Evolutionary conservation across 2,113 vertebrate genomes (phyloP).

Genomic region (Grantiella picta): DNA sequence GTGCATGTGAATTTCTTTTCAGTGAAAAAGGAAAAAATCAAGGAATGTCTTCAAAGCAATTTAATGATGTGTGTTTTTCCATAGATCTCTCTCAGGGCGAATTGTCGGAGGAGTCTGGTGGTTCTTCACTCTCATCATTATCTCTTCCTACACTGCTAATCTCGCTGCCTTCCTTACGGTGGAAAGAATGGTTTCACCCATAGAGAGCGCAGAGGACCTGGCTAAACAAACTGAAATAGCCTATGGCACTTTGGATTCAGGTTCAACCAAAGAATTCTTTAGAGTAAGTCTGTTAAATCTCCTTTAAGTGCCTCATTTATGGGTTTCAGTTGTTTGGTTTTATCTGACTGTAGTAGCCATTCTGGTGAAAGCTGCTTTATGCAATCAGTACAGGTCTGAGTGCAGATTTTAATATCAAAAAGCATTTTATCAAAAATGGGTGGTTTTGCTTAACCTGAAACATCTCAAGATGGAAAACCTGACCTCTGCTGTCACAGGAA

Average conservation of each 20-base stretch:
- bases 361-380: background rate
- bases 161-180: slow-evolving; percentile 98
- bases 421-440: background rate
- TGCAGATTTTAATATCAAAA: background rate
- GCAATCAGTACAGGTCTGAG: background rate
- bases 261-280: slow-evolving; percentile 99
- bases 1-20: background rate
- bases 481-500: background rate
- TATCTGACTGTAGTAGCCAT: background rate
- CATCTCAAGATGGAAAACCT: background rate
- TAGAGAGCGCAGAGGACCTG: slow-evolving; percentile 97
- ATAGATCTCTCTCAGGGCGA: slow-evolving; percentile 96
- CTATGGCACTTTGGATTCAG: slow-evolving; percentile 97
- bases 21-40: background rate
- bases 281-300: slow-evolving; percentile 84
- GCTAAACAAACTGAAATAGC: slow-evolving; percentile 99
- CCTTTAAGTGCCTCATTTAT: background rate
- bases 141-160: slow-evolving; percentile 99
- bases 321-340: background rate
- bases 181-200: slow-evolving; percentile 99
- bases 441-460: background rate
- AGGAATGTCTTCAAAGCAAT: slow-evolving; percentile 1
- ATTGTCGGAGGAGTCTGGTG: slow-evolving; percentile 99
- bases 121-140: slow-evolving; percentile 99
- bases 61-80: slow-evolving; percentile 66